Percentiles rank a stretch among this genome's conserved stretches.
phyloP scores from a whole-genome alignment of 2,797 vertebrate species.

The Galagoides demidoff region DNA sequence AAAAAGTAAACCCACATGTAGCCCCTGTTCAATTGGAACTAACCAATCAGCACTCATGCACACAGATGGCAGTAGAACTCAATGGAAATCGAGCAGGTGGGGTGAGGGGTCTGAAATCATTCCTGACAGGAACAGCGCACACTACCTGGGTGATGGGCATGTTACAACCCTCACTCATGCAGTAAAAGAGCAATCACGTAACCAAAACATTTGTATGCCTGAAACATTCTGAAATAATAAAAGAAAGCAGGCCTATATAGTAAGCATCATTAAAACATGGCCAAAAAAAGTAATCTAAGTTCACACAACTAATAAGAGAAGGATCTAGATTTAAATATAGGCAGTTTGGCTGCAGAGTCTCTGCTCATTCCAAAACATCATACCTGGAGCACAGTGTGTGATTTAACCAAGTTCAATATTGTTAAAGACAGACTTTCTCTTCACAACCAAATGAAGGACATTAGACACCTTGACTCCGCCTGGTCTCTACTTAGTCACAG shows the following conservation, averaged over 20 bases:
- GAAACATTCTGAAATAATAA: no score
- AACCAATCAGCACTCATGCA: no score
- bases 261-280: neutral
- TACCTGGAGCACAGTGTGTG: neutral
- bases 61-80: no score
- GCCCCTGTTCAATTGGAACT: no score
- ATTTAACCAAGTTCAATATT: neutral
- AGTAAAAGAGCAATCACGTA: no score
- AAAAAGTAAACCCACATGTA: no score
- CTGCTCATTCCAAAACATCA: neutral
- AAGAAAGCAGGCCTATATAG: neutral
- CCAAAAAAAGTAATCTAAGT: neutral
- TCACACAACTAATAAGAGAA: neutral
- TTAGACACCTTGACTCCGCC: neutral
- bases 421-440: neutral
- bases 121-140: no score
- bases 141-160: no score
- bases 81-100: no score
- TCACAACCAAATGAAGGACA: neutral
- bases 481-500: neutral
- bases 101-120: no score
- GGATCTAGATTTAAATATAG: neutral
- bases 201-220: no score
- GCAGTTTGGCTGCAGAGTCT: neutral
- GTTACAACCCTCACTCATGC: no score